Base-by-base conservation (phyloP, 2,797 vertebrate genomes). In the Enoplosus armatus region DNA sequence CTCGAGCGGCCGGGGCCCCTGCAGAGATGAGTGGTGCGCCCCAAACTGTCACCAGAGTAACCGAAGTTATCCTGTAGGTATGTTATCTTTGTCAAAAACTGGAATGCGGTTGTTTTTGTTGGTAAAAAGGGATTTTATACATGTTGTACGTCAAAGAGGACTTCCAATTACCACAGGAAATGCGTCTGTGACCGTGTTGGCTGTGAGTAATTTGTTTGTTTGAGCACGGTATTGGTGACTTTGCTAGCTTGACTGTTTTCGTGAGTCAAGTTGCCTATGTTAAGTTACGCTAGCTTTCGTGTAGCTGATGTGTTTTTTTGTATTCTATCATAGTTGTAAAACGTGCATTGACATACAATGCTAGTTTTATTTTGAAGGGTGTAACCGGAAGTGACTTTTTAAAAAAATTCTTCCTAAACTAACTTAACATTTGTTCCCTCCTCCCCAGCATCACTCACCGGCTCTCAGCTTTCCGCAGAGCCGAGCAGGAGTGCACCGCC, bases 291-390 rank as follows among this genome's bases (percentile, higher is more conserved):
- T 5, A 8, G 35, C 35, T 45, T 27, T 5, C 31, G 31, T 33
- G 31, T 33, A 33, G 31, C 31, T 33, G 31, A n/a, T n/a, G n/a
- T n/a, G n/a, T n/a, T n/a, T n/a, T n/a, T n/a, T n/a, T n/a, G n/a
- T n/a, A n/a, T n/a, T n/a, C n/a, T n/a, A n/a, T n/a, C n/a, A n/a
- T n/a, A 22, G 0, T 5, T 26, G 18, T 14, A 37, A 67, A 61
- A 62, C 63, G 51, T 4, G 1, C 8, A 1, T 18, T 15, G 15
- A 16, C 0, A 3, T 1, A 1, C 6, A 54, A 11, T 18, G 11
- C 6, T 4, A 2, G 1, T 67, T 87, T 79, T 89, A 90, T 78
- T 85, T 37, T 90, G 87, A 88, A 84, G 60, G 56, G 0, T 1
- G 0, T 0, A 22, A 27, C 58, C 83, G 90, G 92, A 92, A 78